Conservation (phyloP, 2,888 invertebrate species). For the Anoplius nigerrimus region DNA sequence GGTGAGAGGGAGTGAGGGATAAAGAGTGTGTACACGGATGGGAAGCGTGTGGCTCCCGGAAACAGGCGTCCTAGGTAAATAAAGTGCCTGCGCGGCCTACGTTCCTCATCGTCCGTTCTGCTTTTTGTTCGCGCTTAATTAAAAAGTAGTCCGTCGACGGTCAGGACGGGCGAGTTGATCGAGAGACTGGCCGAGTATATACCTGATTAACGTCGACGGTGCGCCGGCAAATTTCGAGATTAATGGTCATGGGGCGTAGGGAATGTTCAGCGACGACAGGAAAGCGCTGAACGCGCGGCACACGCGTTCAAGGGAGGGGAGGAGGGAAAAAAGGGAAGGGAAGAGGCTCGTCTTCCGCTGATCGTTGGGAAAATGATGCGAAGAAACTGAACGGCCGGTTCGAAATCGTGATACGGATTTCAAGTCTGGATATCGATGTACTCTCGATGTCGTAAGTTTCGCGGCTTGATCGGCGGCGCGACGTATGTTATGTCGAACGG, state of each 20-base stretch:
- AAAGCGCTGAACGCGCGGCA: slow-evolving; percentile 49
- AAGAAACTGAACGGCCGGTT: background rate
- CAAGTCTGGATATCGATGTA: too few species aligned
- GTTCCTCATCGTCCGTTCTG: slow-evolving; percentile 31
- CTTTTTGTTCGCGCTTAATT: slow-evolving; percentile 55
- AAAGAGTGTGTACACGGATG: background rate
- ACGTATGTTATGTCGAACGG: background rate
- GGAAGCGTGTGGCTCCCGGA: slow-evolving; percentile 33
- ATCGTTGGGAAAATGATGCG: slow-evolving; percentile 37
- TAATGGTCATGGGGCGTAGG: slow-evolving; percentile 46
- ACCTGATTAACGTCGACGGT: slow-evolving; percentile 57
- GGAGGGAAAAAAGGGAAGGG: slow-evolving; percentile 17
- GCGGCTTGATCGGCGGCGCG: background rate
- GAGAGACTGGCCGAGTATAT: slow-evolving; percentile 37
- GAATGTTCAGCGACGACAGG: slow-evolving; percentile 42
- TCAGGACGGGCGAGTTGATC: slow-evolving; percentile 34
- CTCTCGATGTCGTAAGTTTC: too few species aligned
- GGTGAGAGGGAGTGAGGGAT: too few species aligned
- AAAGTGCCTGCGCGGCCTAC: slow-evolving; percentile 32
- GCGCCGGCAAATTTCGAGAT: slow-evolving; percentile 53
- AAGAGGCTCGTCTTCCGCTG: slow-evolving; percentile 1
- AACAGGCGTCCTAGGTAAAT: slow-evolving; percentile 48
- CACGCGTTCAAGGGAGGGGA: slow-evolving; percentile 21
- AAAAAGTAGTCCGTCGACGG: slow-evolving; percentile 49
- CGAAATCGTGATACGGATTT: too few species aligned